A percentile compares a stretch with the other conserved stretches of the same genome.
Conservation (phyloP, 2,113 vertebrate species). For the Calidris pugnax region DNA sequence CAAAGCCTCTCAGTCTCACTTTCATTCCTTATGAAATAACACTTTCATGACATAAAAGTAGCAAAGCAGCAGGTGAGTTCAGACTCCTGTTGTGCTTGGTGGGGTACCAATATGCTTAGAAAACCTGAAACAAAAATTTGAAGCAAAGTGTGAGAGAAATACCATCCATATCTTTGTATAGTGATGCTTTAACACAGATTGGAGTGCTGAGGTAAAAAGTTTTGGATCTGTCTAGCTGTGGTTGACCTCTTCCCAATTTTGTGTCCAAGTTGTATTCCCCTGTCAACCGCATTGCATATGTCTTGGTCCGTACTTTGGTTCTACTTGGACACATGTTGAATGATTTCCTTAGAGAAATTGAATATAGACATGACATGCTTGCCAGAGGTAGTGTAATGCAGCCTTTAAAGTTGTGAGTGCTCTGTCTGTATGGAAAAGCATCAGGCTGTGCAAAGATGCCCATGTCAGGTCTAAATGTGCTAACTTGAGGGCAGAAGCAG, state of each 20-base stretch:
- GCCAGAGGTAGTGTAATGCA: background rate
- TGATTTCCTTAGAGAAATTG: background rate
- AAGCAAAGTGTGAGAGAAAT: background rate
- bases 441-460: background rate
- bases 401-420: background rate
- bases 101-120: background rate
- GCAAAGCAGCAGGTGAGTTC: background rate
- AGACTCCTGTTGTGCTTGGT: background rate
- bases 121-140: background rate
- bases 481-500: background rate
- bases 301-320: background rate
- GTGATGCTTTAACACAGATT: background rate
- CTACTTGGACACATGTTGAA: background rate
- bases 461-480: background rate
- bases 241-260: background rate
- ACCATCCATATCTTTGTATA: background rate
- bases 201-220: background rate
- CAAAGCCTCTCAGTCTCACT: background rate
- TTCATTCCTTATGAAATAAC: background rate
- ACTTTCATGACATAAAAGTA: background rate
- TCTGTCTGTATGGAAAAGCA: background rate
- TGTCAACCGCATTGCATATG: background rate
- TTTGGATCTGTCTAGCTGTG: background rate
- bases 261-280: background rate
- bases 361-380: background rate